Evolutionary conservation across 2,888 invertebrate species (phyloP).

Genomic region (Patella depressa): DNA sequence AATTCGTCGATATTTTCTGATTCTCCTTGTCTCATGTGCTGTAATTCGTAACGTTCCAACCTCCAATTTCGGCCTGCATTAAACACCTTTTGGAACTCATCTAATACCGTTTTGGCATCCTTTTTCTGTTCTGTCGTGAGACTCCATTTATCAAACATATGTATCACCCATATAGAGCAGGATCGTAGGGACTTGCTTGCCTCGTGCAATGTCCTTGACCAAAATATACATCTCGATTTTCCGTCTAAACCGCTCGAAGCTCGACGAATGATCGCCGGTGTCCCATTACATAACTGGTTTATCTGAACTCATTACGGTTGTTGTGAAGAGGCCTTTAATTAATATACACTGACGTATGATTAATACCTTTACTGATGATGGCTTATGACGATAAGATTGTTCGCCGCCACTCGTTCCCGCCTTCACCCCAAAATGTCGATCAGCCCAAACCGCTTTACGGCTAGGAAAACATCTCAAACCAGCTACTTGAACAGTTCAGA

Average conservation of each 20-base stretch:
- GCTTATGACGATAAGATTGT: too few species aligned
- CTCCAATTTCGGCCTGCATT: conserved; percentile 6
- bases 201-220: background rate
- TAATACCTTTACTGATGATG: too few species aligned
- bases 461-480: too few species aligned
- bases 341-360: too few species aligned
- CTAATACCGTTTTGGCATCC: background rate
- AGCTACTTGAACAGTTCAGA: too few species aligned
- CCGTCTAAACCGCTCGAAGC: background rate
- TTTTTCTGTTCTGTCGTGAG: background rate
- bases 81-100: background rate
- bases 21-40: background rate
- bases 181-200: background rate
- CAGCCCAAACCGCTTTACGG: too few species aligned
- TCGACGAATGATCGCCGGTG: background rate
- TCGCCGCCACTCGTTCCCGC: too few species aligned
- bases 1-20: background rate
- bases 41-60: too few species aligned
- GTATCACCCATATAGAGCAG: background rate
- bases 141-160: background rate
- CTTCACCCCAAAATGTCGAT: too few species aligned
- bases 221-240: background rate
- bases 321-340: too few species aligned
- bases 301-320: background rate
- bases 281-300: conserved; percentile 7